Conservation (phyloP, 2,113 vertebrate genomes). For the Plecturocebus donacophilus region DNA sequence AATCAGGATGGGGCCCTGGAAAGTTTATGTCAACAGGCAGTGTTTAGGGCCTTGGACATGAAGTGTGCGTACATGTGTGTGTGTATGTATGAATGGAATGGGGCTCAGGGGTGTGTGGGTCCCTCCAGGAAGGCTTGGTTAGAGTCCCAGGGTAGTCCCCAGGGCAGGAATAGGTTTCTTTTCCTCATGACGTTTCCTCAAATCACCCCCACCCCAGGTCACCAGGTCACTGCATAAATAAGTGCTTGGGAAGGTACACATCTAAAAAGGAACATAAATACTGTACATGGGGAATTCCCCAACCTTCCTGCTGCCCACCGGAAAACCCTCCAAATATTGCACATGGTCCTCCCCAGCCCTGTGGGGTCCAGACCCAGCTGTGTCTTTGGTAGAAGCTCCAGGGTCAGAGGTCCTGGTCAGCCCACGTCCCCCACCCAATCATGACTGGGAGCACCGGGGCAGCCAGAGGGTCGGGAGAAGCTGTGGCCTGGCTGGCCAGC, state of each 20-base stretch:
- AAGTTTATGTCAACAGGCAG: background rate
- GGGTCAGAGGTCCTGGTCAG: constrained; percentile 65
- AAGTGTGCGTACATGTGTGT: background rate
- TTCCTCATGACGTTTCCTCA: constrained; percentile 39
- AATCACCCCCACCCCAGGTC: constrained; percentile 31
- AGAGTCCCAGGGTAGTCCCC: constrained; percentile 36
- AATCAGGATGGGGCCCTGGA: background rate
- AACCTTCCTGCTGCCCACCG: constrained; percentile 48
- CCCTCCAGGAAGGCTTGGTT: constrained; percentile 57
- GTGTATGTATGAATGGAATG: background rate
- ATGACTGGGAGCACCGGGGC: background rate
- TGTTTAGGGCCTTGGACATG: constrained; percentile 35
- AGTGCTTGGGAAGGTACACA: constrained; percentile 75
- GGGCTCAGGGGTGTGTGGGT: background rate
- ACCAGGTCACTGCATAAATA: constrained; percentile 77
- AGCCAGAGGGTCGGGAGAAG: background rate
- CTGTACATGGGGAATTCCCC: constrained; percentile 72
- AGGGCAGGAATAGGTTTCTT: constrained; percentile 10
- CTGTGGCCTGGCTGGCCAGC: background rate
- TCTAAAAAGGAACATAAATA: constrained; percentile 80
- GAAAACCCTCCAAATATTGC: constrained; percentile 76
- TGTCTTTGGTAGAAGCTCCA: constrained; percentile 81
- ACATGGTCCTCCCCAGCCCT: constrained; percentile 71
- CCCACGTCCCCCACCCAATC: background rate
- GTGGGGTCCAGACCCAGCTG: constrained; percentile 54